phyloP scores from a whole-genome alignment of 2,888 invertebrate species.

The Acrocera orbiculus region DNA sequence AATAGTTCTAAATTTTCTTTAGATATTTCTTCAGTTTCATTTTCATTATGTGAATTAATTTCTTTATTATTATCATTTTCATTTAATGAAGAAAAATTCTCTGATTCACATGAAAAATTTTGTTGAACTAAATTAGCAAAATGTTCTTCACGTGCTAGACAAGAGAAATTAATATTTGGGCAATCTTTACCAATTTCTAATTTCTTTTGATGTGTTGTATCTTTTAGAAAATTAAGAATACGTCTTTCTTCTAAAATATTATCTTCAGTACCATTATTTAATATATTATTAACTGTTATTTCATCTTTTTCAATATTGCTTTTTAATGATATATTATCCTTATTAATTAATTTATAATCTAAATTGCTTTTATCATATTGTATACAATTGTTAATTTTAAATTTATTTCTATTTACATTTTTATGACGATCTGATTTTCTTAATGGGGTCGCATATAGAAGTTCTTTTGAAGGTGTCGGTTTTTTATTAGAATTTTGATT shows the following conservation, averaged over 20 bases:
- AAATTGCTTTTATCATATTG: constrained; percentile 16
- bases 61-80: not conserved
- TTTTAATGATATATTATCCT: constrained; percentile 21
- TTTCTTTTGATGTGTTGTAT: constrained; percentile 32
- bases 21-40: constrained; percentile 17
- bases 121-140: constrained; percentile 32
- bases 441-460: constrained; percentile 30
- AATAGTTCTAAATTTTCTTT: constrained; percentile 25
- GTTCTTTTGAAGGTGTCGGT: constrained; percentile 24
- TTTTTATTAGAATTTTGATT: constrained; percentile 18
- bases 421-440: constrained; percentile 31
- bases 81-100: not conserved
- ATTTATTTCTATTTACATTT: constrained; percentile 22
- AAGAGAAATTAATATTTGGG: constrained; percentile 30
- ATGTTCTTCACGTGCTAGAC: constrained; percentile 31
- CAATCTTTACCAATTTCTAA: constrained; percentile 29
- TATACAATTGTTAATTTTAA: constrained; percentile 13
- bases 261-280: constrained; percentile 2
- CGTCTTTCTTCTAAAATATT: constrained; percentile 26
- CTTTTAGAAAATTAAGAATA: constrained; percentile 31
- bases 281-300: not conserved
- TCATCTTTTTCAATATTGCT: too few species aligned
- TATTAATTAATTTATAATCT: constrained; percentile 20
- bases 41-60: not conserved
- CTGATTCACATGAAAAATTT: constrained; percentile 19